Evolutionary conservation across 2,888 invertebrate species (phyloP), one percentile per base, ranked within the genome.

Genomic region (Oeneis ivallda): DNA sequence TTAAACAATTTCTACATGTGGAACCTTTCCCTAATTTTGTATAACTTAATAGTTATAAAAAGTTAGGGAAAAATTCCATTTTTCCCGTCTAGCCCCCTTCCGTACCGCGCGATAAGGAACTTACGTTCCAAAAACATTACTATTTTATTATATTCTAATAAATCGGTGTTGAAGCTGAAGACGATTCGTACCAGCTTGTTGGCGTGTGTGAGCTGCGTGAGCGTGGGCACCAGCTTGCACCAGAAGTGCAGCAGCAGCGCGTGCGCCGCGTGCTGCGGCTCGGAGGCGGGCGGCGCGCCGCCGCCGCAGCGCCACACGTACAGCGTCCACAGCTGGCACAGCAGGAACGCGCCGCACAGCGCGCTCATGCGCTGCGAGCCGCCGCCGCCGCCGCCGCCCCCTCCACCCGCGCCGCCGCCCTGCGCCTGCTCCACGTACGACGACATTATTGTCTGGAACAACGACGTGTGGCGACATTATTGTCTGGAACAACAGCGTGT

Each of bases 321-420:
- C 74, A 99, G 95, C 0, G 99, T 99, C 99, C 99, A 99, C 70
- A 99, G 92, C 94, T 99, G 99, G 82, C 99, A 99, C 58, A 99
- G 93, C 68, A 98, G 97, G 87, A 99, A 99, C 4, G 99, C 98
- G 87, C 99, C 98, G 87, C 98, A 98, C 61, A 99, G 92, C 0
- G 98, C 98, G 61, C 97, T 97, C 98, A 99, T 98, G 79, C 99
- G 98, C 63, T 97, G 93, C 7, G 72, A 71, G 0, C 72, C 74
- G 2, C 96, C 94, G 90, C 98, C 98, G 47, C 11, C 49, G 6
- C 98, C 98, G 56, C 72, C 74, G 2, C 96, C 94, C 90, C 98
- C 98, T 32, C 5, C 49, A 3, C 98, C 98, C 39, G 79, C 99
- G 98, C 62, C 99, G 98, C 62, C 97, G 93, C 7, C 74, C 2